These are phyloP conservation scores for Nothobranchius kuhntae DNA, from an alignment of 2,113 vertebrate genomes.

Conservation along the genomic window DNA sequence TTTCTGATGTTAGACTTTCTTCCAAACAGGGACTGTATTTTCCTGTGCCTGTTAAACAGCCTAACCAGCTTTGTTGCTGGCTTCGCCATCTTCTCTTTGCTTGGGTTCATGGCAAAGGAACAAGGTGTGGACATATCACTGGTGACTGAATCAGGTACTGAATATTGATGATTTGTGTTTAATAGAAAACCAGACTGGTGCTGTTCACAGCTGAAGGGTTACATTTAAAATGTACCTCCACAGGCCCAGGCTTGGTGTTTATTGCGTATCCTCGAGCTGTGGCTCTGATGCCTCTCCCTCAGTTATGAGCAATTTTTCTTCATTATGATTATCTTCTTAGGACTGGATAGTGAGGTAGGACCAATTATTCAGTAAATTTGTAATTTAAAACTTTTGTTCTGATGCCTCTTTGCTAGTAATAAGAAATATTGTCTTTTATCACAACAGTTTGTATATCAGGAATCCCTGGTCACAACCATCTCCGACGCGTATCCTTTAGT, in stretches of 20 bases:
- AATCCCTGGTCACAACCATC: slow-evolving; percentile 77
- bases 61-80: slow-evolving; percentile 91
- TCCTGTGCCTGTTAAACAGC: slow-evolving; percentile 91
- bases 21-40: slow-evolving; percentile 67
- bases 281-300: slow-evolving; percentile 80
- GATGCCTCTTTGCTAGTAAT: not conserved
- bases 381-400: not conserved
- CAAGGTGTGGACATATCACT: slow-evolving; percentile 86
- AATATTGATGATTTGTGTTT: not conserved
- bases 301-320: slow-evolving; percentile 83
- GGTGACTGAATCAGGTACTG: slow-evolving; percentile 88
- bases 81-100: slow-evolving; percentile 92
- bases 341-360: slow-evolving; percentile 80
- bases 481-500: slow-evolving; percentile 77
- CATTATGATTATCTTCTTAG: slow-evolving; percentile 80
- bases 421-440: slow-evolving; percentile 7
- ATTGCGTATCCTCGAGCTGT: slow-evolving; percentile 81
- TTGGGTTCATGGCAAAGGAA: slow-evolving; percentile 89
- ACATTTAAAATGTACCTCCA: not conserved
- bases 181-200: not conserved
- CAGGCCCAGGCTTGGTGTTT: slow-evolving; percentile 81
- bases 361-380: not conserved
- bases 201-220: not conserved
- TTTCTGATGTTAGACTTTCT: too few species aligned
- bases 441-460: slow-evolving; percentile 76